These are phyloP conservation scores for Gambusia affinis DNA, from an alignment of 2,113 vertebrate genomes.

Conservation along the genomic window DNA sequence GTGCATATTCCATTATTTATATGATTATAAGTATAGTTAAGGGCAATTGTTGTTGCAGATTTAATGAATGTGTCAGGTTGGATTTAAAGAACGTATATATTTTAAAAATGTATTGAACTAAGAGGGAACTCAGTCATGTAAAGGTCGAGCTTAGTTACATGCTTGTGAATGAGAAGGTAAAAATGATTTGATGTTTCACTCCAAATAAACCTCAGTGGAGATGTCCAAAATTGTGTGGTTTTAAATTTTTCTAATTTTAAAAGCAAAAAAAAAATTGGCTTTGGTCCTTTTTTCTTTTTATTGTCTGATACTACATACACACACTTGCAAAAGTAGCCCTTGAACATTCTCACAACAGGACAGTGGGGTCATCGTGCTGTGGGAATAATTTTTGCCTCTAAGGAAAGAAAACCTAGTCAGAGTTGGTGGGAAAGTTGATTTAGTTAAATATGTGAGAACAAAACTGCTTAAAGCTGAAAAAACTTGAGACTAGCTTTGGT, in stretches of 20 bases:
- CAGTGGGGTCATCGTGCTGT: background rate
- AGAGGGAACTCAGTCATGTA: constrained; percentile 45
- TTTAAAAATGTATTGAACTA: constrained; percentile 10
- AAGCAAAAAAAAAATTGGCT: constrained; percentile 11
- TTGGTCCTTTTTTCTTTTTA: no score
- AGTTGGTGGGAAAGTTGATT: background rate
- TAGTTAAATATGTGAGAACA: background rate
- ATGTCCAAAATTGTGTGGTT: background rate
- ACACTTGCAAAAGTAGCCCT: no score
- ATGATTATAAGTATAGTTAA: background rate
- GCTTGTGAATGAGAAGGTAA: constrained; percentile 35
- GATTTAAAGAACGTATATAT: constrained; percentile 28
- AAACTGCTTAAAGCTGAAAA: background rate
- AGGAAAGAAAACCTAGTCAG: background rate
- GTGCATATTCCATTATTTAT: constrained; percentile 31
- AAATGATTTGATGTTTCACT: constrained; percentile 36
- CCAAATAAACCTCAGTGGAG: background rate
- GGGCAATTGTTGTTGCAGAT: constrained; percentile 26
- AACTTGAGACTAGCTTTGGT: background rate
- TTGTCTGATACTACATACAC: background rate
- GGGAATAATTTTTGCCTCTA: background rate
- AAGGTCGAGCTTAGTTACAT: constrained; percentile 42
- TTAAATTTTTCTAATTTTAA: background rate
- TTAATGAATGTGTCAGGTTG: constrained; percentile 39
- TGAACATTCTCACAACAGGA: background rate